Percentiles rank a stretch among this genome's conserved stretches.
These are phyloP conservation scores for Cheilosia urbana DNA, from an alignment of 2,888 invertebrate species.

Conservation along the genomic window DNA sequence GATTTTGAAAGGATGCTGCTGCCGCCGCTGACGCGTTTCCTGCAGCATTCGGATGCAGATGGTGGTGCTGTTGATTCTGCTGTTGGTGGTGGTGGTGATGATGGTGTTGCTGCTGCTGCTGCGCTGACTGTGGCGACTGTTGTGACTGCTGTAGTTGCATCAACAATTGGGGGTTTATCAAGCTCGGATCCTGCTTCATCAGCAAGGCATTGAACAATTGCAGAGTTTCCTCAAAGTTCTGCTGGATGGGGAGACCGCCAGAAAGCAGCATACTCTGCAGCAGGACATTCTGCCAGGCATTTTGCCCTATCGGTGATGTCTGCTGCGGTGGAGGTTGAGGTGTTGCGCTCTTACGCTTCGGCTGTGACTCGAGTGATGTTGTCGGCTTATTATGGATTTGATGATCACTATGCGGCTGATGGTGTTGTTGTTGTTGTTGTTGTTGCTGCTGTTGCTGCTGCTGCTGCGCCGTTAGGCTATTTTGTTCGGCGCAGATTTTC, in stretches of 20 bases:
- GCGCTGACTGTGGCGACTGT: constrained; percentile 78
- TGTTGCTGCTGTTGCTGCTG: constrained; percentile 36
- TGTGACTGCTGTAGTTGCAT: constrained; percentile 79
- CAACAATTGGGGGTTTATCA: constrained; percentile 79
- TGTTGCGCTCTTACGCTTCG: constrained; percentile 51
- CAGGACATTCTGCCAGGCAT: constrained; percentile 78
- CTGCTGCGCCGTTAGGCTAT: constrained; percentile 76
- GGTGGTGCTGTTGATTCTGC: constrained; percentile 76
- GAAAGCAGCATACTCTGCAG: constrained; percentile 81
- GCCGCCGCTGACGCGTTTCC: constrained; percentile 55
- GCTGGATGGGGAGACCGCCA: constrained; percentile 77
- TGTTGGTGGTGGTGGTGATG: constrained; percentile 71
- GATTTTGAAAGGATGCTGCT: constrained; percentile 79
- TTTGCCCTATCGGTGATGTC: constrained; percentile 68
- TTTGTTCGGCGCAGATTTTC: constrained; percentile 79
- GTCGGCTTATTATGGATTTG: constrained; percentile 32
- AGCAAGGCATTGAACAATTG: constrained; percentile 80
- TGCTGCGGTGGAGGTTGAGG: constrained; percentile 68
- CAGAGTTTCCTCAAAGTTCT: constrained; percentile 79
- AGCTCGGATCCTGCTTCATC: constrained; percentile 78
- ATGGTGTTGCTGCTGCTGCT: constrained; percentile 76
- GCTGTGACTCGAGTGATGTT: constrained; percentile 40
- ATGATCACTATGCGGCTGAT: constrained; percentile 9
- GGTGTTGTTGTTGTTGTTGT: constrained; percentile 28
- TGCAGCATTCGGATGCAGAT: constrained; percentile 73